Base-by-base conservation (phyloP, 2,888 invertebrate species). In the Polydesmus complanatus region DNA sequence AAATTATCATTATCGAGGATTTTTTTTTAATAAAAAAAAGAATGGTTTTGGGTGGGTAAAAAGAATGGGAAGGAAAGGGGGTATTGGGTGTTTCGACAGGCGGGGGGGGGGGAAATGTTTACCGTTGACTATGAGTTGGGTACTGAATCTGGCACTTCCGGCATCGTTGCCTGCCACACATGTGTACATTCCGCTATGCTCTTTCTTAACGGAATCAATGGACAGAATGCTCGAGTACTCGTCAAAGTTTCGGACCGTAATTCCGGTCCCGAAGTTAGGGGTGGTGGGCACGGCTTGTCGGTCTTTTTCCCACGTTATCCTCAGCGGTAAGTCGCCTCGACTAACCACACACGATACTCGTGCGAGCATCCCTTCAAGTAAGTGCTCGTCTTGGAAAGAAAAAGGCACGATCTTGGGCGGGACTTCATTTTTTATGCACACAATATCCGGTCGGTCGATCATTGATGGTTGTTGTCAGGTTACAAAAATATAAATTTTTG, bases 311-410 rank as follows among this genome's bases (percentile, higher is more conserved):
- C 61, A 61, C 14, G 18, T 22, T 21, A 61, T 27, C 52, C 37
- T 27, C 52, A 61, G 53, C 26, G 61, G 61, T 48, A 61, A 47
- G 48, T 61, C 61, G 22, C 61, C 61, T 19, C 61, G 61, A 57
- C 61, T 61, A 18, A 61, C 61, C 25, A 61, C 26, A 52, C 61
- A 61, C 27, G 61, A 61, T 14, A 61, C 61, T 22, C 61, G 56
- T 3, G 61, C 61, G n/a, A 61, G 57, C 61, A 57, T 51, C 27
- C 61, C 61, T 53, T 61, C 61, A 47, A 52, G 52, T 27, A 61
- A n/a, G 61, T 61, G 56, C 52, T 61, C 57, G 57, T 61, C 61
- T 61, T 61, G 61, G 47, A 61, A 61, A 25, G 61, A 61, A 47
- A 61, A 61, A 14, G 61, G 61, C 37, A 61, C 61, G 37, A 61